Percentiles rank a stretch among this genome's conserved stretches.
Evolutionary conservation across 2,797 vertebrate species (phyloP).

Genomic region (Hydrolagus colliei): DNA sequence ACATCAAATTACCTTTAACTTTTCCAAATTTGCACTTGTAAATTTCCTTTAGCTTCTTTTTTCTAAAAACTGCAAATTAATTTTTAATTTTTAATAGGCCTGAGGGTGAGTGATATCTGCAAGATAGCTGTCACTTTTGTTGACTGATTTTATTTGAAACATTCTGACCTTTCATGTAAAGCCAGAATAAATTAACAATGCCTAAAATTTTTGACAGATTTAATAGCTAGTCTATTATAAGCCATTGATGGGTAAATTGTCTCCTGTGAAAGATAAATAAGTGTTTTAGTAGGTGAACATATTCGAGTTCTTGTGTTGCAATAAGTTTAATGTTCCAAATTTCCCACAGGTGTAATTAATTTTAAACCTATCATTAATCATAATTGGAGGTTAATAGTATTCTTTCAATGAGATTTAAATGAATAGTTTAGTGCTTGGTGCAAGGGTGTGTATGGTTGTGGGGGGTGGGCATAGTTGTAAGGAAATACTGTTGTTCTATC

Average conservation of each 20-base stretch:
- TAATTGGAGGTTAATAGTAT: not conserved
- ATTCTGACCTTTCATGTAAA: not conserved
- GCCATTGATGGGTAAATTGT: not conserved
- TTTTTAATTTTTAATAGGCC: not conserved
- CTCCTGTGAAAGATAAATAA: not conserved
- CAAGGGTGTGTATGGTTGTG: not conserved
- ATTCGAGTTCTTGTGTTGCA: not conserved
- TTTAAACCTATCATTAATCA: constrained; percentile 9
- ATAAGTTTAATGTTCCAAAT: constrained; percentile 1
- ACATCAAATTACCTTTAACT: not conserved
- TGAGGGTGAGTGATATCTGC: not conserved
- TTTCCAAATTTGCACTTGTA: not conserved
- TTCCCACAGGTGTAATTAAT: not conserved
- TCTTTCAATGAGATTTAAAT: not conserved
- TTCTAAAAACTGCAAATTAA: not conserved
- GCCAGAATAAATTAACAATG: not conserved
- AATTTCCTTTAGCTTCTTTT: not conserved
- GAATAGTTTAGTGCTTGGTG: not conserved
- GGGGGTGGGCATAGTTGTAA: not conserved
- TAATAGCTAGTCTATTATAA: not conserved
- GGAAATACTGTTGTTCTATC: not conserved
- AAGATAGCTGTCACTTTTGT: not conserved
- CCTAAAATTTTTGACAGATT: not conserved
- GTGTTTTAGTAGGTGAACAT: not conserved
- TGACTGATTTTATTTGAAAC: not conserved